These are phyloP conservation scores for Apocrypta bakeri DNA, from an alignment of 1,140 invertebrate genomes.

Conservation along the genomic window DNA sequence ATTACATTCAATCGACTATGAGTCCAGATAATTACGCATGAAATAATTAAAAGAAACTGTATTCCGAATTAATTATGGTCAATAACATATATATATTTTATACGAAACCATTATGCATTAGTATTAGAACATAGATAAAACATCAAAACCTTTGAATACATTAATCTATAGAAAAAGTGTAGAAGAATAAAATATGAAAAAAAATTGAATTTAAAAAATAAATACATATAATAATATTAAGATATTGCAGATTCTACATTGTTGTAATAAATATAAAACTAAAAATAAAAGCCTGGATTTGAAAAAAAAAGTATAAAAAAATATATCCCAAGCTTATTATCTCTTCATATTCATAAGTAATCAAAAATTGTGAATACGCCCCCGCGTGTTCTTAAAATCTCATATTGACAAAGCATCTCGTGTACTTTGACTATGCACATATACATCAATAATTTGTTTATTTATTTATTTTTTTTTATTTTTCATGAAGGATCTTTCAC, in stretches of 20 bases:
- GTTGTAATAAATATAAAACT: constrained; percentile 38
- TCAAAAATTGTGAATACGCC: constrained; percentile 10
- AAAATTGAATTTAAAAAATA: constrained; percentile 37
- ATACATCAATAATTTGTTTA: constrained; percentile 28
- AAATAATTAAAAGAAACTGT: constrained; percentile 26
- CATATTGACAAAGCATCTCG: constrained; percentile 22
- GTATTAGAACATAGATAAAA: constrained; percentile 23
- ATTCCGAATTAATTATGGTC: constrained; percentile 9
- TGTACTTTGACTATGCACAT: constrained; percentile 34
- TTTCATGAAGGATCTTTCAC: constrained; percentile 35
- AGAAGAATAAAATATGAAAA: constrained; percentile 40
- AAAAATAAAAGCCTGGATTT: constrained; percentile 31
- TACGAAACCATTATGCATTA: constrained; percentile 10
- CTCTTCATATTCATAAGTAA: constrained; percentile 4
- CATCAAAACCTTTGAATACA: constrained; percentile 25
- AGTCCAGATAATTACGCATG: constrained; percentile 34
- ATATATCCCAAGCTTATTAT: background rate
- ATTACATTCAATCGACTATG: constrained; percentile 33
- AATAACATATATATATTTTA: constrained; percentile 31
- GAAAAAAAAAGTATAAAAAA: too few relatives aligned
- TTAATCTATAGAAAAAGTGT: constrained; percentile 30
- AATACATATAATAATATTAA: constrained; percentile 6
- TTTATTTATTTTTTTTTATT: too few relatives aligned
- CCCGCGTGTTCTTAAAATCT: constrained; percentile 21
- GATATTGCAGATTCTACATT: constrained; percentile 36